Percentiles rank a stretch among this genome's conserved stretches.
phyloP scores from a whole-genome alignment of 2,888 invertebrate genomes.

The Ectemnius continuus region DNA sequence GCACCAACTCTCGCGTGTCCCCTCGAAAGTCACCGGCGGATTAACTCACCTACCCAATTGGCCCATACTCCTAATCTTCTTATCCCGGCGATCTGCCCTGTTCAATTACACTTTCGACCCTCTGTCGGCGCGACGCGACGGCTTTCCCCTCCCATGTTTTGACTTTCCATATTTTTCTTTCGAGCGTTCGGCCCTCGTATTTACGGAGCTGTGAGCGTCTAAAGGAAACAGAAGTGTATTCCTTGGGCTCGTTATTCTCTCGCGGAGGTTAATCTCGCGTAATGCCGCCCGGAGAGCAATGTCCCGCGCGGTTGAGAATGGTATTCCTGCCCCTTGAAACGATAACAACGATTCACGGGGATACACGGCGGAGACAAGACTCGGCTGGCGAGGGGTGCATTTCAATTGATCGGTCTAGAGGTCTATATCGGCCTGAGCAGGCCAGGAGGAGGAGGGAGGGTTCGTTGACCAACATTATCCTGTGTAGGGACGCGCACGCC shows the following conservation, averaged over 20 bases:
- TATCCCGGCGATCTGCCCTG: slow-evolving; percentile 3
- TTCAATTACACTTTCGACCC: not conserved
- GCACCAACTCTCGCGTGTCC: not conserved
- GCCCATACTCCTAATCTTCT: not conserved
- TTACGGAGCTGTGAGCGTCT: not conserved
- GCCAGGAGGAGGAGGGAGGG: slow-evolving; percentile 18
- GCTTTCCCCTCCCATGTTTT: not conserved
- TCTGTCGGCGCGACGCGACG: not conserved
- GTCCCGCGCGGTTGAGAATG: slow-evolving; percentile 32
- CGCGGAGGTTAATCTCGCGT: not conserved
- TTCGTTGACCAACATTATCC: slow-evolving; percentile 59
- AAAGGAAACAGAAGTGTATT: not conserved
- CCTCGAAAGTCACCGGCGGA: not conserved
- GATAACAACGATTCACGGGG: slow-evolving; percentile 35
- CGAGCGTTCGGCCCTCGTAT: not conserved
- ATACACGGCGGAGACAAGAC: not conserved
- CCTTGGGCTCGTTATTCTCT: not conserved
- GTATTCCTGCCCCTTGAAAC: slow-evolving; percentile 34
- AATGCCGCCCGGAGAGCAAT: slow-evolving; percentile 3
- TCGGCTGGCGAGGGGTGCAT: slow-evolving; percentile 52
- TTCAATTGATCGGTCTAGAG: slow-evolving; percentile 56
- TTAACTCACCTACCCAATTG: not conserved
- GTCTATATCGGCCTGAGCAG: slow-evolving; percentile 9
- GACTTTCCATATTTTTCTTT: not conserved
- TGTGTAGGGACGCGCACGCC: slow-evolving; percentile 35